Base-by-base conservation (phyloP, 2,888 invertebrate species). In the Gryllus longicercus region DNA sequence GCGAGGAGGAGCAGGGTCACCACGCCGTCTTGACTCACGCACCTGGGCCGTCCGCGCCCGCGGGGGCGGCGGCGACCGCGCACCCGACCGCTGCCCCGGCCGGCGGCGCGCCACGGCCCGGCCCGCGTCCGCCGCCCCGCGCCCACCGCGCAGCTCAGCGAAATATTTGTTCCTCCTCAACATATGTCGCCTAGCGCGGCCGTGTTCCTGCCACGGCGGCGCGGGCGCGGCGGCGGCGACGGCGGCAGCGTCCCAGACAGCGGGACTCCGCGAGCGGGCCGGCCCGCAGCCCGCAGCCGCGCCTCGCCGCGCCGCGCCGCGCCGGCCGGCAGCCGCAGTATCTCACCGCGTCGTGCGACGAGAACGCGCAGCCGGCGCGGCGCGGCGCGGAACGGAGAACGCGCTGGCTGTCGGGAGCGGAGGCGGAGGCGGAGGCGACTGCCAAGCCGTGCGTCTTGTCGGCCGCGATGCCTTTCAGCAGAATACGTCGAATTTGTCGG, bases 121-220 rank as follows among this genome's bases (percentile, higher is more conserved):
- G 38, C 38, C 38, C 8, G 38, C 38, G 38, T 8, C 38, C 25
- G 25, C 25, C 25, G 2, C 25, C 4, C 25, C 25, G 25, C 38
- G 38, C 38, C 8, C 38, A 5, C 38, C 38, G 38, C 38, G 38
- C 8, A 38, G 38, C 38, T 38, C 38, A 5, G 38, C 63, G 63
- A 63, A 63, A 63, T 63, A 63, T n/a, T 63, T 63, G 63, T 63
- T 63, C 63, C n/a, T n/a, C n/a, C 63, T 63, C 16, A n/a, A 63
- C 63, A 63, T 63, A 63, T n/a, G 14, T 63, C 8, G 16, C 8
- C 8, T 38, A 38, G 38, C 63, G n/a, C 8, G 63, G 63, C n/a
- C 63, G 63, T 63, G 63, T 63, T 63, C n/a, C 16, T 63, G 63
- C 8, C 14, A n/a, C 14, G n/a, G 63, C 14, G n/a, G 63, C n/a